Evolutionary conservation across 2,888 invertebrate species (phyloP), one percentile per base, ranked within the genome.

Genomic region (Adelphocoris suturalis): DNA sequence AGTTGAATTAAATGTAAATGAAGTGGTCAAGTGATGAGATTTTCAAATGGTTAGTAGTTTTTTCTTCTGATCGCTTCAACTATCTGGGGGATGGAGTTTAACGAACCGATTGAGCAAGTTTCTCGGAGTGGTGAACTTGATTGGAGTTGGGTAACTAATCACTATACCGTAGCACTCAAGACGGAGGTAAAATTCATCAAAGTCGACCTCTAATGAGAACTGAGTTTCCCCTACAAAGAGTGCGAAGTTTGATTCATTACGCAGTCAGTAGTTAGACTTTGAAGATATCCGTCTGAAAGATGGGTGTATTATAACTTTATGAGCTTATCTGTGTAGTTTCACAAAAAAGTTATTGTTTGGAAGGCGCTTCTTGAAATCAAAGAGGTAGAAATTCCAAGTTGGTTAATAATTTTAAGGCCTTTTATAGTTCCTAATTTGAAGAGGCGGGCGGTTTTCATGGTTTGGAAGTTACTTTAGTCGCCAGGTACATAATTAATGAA

Each of bases 1-100:
- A 27, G 68, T 68, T 23, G 68, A 68, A 68, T 68, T 68, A 68
- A 68, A 68, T 68, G 23, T 27, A 68, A 68, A 68, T 68, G 68
- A 19, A 19, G 68, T 68, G 68, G 68, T 68, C 68, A 68, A 68
- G 68, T 68, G 27, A 68, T 68, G 68, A 27, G 68, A 68, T 68
- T 68, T 68, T 9, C 23, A 19, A 27, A 19, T 27, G 68, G 68
- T 27, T 68, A 27, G 68, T 68, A 37, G 37, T 37, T 7, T 68
- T 61, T 23, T 68, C 23, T 68, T 68, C 23, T 57, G 7, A n/a
- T 19, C 68, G 11, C 23, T 61, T n/a, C 9, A 61, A 61, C 61
- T 61, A 61, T 61, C 61, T 19, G 68, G 23, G 23, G 23, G 0
- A 11, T n/a, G 12, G 12, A 23, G 68, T 68, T 68, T 68, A 68